phyloP scores from a whole-genome alignment of 1,140 invertebrate species.

The Anadara kagoshimensis region DNA sequence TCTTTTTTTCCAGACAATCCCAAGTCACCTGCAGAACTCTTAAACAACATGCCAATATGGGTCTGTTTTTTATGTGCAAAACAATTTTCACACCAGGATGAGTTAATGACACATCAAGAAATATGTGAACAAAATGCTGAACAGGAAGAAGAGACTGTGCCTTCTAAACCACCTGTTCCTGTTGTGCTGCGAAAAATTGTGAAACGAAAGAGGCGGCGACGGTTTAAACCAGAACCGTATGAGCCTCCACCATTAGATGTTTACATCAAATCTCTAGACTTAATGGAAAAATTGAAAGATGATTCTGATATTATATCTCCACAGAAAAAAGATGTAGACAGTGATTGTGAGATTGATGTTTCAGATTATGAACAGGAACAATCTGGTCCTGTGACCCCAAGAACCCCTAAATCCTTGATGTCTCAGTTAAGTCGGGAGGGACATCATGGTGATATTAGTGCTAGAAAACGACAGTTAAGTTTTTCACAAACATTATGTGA shows the following conservation, averaged over 20 bases:
- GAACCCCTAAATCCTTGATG: conserved; percentile 56
- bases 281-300: conserved; percentile 31
- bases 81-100: conserved; percentile 32
- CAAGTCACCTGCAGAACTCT: too few species aligned
- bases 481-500: conserved; percentile 39
- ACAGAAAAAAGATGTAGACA: conserved; percentile 44
- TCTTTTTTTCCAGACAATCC: too few species aligned
- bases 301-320: conserved; percentile 14
- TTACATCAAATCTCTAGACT: conserved; percentile 35
- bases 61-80: conserved; percentile 44
- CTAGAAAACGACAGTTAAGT: conserved; percentile 39
- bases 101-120: conserved; percentile 38
- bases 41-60: conserved; percentile 28
- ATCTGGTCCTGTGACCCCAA: conserved; percentile 31
- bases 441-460: conserved; percentile 10
- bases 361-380: conserved; percentile 41
- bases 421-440: conserved; percentile 57
- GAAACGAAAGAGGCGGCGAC: background rate
- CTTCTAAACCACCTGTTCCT: background rate
- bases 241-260: conserved; percentile 30
- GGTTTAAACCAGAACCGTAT: conserved; percentile 30
- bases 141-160: background rate
- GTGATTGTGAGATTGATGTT: conserved; percentile 61
- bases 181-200: too few species aligned
- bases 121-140: conserved; percentile 37